phyloP scores from a whole-genome alignment of 2,113 vertebrate genomes.

The Amblyornis subalaris region DNA sequence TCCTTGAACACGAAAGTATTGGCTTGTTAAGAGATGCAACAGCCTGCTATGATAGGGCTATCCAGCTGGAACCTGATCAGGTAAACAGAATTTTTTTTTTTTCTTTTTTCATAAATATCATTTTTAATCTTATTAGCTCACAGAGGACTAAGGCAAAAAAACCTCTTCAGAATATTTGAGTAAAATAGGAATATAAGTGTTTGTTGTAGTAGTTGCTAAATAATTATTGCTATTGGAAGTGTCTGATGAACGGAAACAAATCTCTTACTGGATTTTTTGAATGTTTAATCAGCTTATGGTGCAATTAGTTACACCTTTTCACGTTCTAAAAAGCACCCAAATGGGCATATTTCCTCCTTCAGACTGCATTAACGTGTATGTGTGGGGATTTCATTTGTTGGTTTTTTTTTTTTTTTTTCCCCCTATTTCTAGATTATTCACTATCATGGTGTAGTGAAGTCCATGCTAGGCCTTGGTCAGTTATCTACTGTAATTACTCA shows the following conservation, averaged over 20 bases:
- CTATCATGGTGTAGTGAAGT: constrained; percentile 95
- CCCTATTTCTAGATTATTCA: constrained; percentile 83
- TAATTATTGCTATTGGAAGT: neutral
- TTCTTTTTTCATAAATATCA: neutral
- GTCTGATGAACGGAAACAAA: neutral
- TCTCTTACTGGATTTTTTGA: neutral
- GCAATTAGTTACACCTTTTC: neutral
- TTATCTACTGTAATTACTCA: constrained; percentile 95
- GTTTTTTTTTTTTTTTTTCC: neutral
- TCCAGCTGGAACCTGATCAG: constrained; percentile 95
- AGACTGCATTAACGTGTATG: neutral
- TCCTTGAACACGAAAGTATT: constrained; percentile 96
- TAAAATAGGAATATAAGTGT: neutral
- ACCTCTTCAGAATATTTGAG: neutral
- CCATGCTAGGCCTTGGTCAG: constrained; percentile 95
- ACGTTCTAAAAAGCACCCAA: neutral
- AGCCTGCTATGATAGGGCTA: constrained; percentile 94
- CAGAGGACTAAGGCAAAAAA: neutral
- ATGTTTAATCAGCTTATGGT: neutral
- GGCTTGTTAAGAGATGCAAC: constrained; percentile 93
- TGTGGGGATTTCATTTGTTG: neutral
- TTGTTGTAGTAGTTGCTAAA: neutral
- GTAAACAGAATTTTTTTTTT: constrained; percentile 43
- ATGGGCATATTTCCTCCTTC: neutral
- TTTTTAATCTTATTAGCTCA: neutral